Base-by-base conservation (phyloP, 2,888 invertebrate genomes). In the Monochamus alternatus region DNA sequence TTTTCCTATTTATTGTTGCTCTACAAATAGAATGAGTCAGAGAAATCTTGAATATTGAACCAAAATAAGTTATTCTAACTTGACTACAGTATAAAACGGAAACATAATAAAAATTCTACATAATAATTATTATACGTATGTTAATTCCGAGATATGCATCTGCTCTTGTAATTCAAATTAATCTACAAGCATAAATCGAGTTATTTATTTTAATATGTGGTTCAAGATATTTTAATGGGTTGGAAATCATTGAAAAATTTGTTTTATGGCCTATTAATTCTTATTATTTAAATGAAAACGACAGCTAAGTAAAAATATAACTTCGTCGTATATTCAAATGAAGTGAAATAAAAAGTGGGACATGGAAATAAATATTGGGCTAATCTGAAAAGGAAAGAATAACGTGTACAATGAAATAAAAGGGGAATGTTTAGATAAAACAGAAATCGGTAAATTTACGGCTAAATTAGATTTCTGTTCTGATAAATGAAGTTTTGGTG, bases 141-240 rank as follows among this genome's bases (percentile, higher is more conserved):
- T 14, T 5, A 55, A 55, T 55, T 22, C 55, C n/a, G 14, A 14
- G n/a, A 7, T n/a, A 22, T 55, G 14, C n/a, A 55, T 55, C 55
- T n/a, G 3, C 55, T 55, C 14, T 55, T 12, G 55, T 14, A 12
- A 55, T 55, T 14, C 55, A 55, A 55, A 55, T 55, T 55, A 55
- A 55, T 55, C 55, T 7, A 7, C 14, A 3, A 22, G 14, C 55
- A 55, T 55, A 55, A 55, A 4, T 55, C 55, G 7, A 30, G 31
- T 51, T 65, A 65, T 65, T 65, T 65, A 65, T 51, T 51, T 65
- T 43, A 64, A n/a, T 65, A 30, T 31, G 51, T 65, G 65, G 3
- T 65, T 38, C 51, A 65, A 65, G 30, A 65, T 8, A 3, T 22
- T 31, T 8, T 7, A 55, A n/a, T 4, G 7, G 14, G 10, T 14